Percentiles rank a stretch among this genome's conserved stretches.
Conservation (phyloP, 2,113 vertebrate species). For the Limanda limanda region DNA sequence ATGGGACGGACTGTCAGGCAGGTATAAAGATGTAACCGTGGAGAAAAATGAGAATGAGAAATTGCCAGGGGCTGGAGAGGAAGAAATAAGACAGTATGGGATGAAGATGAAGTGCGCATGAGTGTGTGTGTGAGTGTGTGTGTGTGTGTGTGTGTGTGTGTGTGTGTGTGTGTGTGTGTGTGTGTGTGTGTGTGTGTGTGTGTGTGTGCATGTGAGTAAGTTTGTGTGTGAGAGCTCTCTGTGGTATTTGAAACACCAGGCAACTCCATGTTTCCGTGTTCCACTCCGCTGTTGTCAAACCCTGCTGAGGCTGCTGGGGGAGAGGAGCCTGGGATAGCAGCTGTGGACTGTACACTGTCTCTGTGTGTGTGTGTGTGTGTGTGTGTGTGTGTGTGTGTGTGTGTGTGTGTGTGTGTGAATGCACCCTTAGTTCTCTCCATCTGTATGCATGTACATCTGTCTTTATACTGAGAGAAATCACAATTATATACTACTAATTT, state of each 20-base stretch:
- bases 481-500: not conserved
- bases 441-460: not conserved
- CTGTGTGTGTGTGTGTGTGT: not conserved
- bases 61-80: not conserved
- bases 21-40: slow-evolving; percentile 34
- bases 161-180: too few species aligned
- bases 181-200: too few species aligned
- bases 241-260: slow-evolving; percentile 48
- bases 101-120: slow-evolving; percentile 11
- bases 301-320: slow-evolving; percentile 50
- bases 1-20: slow-evolving; percentile 15
- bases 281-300: slow-evolving; percentile 53
- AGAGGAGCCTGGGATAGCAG: slow-evolving; percentile 24
- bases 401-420: slow-evolving; percentile 1
- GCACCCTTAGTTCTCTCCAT: not conserved
- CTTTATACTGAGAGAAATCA: not conserved
- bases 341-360: slow-evolving; percentile 20
- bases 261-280: slow-evolving; percentile 47
- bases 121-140: not conserved
- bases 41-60: slow-evolving; percentile 12
- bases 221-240: slow-evolving; percentile 31
- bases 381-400: not conserved
- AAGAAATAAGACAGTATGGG: not conserved
- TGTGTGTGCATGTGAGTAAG: slow-evolving; percentile 5
- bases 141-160: too few species aligned